phyloP scores from a whole-genome alignment of 2,888 invertebrate species.

The Amphipyra berbera region DNA sequence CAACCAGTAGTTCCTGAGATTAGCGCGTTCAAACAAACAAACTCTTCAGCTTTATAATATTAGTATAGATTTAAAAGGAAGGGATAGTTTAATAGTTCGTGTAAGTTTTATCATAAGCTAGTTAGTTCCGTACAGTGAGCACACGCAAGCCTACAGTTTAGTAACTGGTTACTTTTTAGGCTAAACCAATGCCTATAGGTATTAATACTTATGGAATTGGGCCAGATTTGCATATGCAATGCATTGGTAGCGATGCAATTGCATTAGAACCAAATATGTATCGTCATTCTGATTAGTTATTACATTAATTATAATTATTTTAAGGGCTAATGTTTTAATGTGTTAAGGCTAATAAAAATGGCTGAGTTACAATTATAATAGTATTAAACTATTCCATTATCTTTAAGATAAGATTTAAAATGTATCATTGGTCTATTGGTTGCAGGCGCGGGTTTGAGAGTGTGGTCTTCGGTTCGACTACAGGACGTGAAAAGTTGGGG shows the following conservation, averaged over 20 bases:
- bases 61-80: constrained; percentile 16
- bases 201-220: constrained; percentile 42
- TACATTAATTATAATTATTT: constrained; percentile 13
- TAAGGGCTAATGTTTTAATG: too few relatives aligned
- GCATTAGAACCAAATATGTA: constrained; percentile 33
- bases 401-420: too few relatives aligned
- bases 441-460: too few relatives aligned
- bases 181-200: constrained; percentile 25
- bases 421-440: too few relatives aligned
- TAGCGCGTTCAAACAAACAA: too few relatives aligned
- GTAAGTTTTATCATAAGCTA: constrained; percentile 39
- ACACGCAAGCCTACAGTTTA: constrained; percentile 29
- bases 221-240: constrained; percentile 48
- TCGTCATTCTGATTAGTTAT: constrained; percentile 32
- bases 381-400: too few relatives aligned
- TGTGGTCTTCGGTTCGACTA: too few relatives aligned
- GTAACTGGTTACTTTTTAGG: constrained; percentile 46
- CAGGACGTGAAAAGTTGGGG: too few relatives aligned
- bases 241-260: constrained; percentile 24
- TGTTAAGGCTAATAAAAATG: too few relatives aligned
- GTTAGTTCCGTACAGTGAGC: constrained; percentile 6
- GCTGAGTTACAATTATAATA: too few relatives aligned
- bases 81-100: constrained; percentile 35
- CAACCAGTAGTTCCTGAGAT: too few relatives aligned
- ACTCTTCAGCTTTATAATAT: too few relatives aligned